These are phyloP conservation scores for Apodemia duryi DNA, from an alignment of 2,888 invertebrate species.

Conservation along the genomic window DNA sequence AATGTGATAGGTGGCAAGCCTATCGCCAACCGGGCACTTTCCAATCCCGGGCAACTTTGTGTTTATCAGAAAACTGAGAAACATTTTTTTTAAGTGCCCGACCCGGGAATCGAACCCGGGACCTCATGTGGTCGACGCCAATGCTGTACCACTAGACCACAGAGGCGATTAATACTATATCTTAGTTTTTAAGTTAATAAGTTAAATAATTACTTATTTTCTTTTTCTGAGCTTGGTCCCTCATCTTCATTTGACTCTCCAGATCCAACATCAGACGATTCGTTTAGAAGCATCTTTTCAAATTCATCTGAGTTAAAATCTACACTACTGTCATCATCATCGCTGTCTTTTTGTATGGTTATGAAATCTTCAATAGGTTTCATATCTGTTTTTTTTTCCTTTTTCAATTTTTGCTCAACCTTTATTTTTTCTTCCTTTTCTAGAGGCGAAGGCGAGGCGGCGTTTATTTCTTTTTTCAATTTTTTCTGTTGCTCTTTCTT, in stretches of 20 bases:
- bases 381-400: slow-evolving; percentile 44
- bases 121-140: no score
- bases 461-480: slow-evolving; percentile 25
- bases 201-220: slow-evolving; percentile 21
- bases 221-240: slow-evolving; percentile 33
- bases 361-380: slow-evolving; percentile 52
- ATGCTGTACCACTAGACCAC: no score
- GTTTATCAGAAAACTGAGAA: no score
- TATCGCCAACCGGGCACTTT: no score
- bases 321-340: slow-evolving; percentile 44
- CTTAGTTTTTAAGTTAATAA: not conserved
- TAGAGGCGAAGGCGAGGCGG: not conserved
- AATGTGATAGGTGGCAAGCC: no score
- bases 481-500: slow-evolving; percentile 20
- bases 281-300: slow-evolving; percentile 50
- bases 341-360: slow-evolving; percentile 38
- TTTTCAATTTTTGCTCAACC: slow-evolving; percentile 27
- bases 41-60: no score
- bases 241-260: slow-evolving; percentile 33
- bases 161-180: no score
- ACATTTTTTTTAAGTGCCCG: no score
- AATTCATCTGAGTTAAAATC: slow-evolving; percentile 66
- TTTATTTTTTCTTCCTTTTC: slow-evolving; percentile 25
- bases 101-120: no score
- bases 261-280: slow-evolving; percentile 39